Evolutionary conservation across 2,888 invertebrate species (phyloP), one percentile per base, ranked within the genome.

Genomic region (Lepidocyrtoides sp.): DNA sequence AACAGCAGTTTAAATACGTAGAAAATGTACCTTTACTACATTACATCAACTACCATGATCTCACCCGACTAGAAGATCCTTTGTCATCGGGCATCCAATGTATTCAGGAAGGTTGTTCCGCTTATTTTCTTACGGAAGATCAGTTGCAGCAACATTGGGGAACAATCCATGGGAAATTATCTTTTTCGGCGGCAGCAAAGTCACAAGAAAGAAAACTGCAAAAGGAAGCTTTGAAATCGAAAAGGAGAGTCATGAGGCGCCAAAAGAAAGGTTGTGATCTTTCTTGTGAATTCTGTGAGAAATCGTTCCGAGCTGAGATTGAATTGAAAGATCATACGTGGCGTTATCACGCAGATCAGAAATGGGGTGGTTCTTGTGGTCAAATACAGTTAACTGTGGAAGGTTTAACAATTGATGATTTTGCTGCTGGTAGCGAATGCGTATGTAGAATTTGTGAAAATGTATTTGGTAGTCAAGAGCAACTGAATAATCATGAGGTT

Each of bases 1-100:
- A 41, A 20, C 17, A 17, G 7, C 0, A 17, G 17, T 69, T 69
- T 17, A 36, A 36, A 17, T 17, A 69, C 17, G 10, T 17, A 3
- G 69, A 69, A 0, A n/a, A 36, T 7, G 69, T 69, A 7, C 69
- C 69, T 8, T 2, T 69, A 3, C 3, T 41, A 2, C 69, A 69
- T 69, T 69, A 69, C 20, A n/a, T 69, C 0, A 69, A 69, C 8
- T 69, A 41, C 20, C 69, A 69, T 26, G 60, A 60, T 12, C 26
- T 60, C 26, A 26, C 60, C 12, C 23, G 60, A 2, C 10, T 60
- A 10, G 60, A 60, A 10, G 12, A 60, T 12, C 2, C 60, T 7
- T 2, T 0, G 0, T 26, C 60, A 7, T 2, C 14, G 8, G 60
- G 51, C n/a, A 54, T 60, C 14, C 60, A 1, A 1, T 60, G 60